Evolutionary conservation across 2,888 invertebrate species (phyloP).

Genomic region (Parthenolecanium corni): DNA sequence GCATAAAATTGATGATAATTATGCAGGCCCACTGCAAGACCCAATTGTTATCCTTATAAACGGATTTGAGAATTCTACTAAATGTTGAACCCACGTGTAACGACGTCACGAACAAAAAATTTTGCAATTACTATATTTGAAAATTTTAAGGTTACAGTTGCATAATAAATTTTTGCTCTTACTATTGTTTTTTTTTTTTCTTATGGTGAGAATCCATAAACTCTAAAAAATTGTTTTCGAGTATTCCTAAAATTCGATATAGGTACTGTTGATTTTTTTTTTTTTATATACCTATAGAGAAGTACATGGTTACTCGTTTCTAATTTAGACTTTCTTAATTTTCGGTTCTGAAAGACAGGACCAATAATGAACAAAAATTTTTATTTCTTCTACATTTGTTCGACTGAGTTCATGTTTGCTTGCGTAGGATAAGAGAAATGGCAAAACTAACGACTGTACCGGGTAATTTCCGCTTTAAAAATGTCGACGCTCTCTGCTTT

Average conservation of each 20-base stretch:
- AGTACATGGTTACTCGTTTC: not conserved
- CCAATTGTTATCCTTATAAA: too few relatives aligned
- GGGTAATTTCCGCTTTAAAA: conserved; percentile 23
- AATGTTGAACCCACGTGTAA: too few relatives aligned
- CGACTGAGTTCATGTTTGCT: conserved; percentile 24
- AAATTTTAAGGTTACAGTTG: not conserved
- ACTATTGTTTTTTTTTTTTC: too few relatives aligned
- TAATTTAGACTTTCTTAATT: not conserved
- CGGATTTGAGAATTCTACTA: too few relatives aligned
- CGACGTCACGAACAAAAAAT: too few relatives aligned
- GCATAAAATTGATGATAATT: too few relatives aligned
- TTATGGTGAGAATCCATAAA: too few relatives aligned
- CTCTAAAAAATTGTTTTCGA: too few relatives aligned
- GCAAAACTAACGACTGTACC: conserved; percentile 21
- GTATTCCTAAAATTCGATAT: too few relatives aligned
- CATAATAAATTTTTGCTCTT: not conserved
- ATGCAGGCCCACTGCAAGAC: too few relatives aligned
- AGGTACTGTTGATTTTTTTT: not conserved
- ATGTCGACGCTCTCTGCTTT: conserved; percentile 27
- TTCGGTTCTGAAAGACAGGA: not conserved
- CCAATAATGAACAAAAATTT: not conserved
- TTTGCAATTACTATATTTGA: not conserved
- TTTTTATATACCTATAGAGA: not conserved
- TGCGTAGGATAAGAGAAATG: conserved; percentile 26
- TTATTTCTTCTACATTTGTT: conserved; percentile 4